Conservation (phyloP, 2,888 invertebrate species). For the Drosophila leonis region DNA sequence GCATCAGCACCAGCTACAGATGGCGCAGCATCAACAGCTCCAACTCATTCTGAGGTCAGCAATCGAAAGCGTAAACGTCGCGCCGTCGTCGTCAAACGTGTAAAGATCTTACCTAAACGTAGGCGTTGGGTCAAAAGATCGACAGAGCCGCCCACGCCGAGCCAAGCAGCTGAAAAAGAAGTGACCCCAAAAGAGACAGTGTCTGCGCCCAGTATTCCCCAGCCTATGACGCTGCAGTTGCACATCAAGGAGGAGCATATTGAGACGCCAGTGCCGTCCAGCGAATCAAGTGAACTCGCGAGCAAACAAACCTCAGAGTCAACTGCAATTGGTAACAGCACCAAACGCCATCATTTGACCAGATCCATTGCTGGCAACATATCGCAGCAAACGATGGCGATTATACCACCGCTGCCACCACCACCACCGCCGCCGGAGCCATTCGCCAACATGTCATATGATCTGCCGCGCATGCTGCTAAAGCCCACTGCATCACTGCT, state of each 20-base stretch:
- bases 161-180: background rate
- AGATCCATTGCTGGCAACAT: constrained; percentile 11
- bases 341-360: constrained; percentile 28
- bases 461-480: constrained; percentile 35
- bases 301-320: background rate
- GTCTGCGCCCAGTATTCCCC: constrained; percentile 7
- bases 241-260: constrained; percentile 30
- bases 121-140: background rate
- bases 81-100: constrained; percentile 34
- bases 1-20: background rate
- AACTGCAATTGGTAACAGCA: background rate
- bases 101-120: constrained; percentile 44
- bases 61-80: constrained; percentile 21
- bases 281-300: background rate
- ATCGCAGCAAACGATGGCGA: constrained; percentile 38
- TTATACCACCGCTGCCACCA: constrained; percentile 64
- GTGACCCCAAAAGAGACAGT: background rate
- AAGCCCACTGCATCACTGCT: constrained; percentile 11
- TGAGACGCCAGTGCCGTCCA: background rate
- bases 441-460: constrained; percentile 39
- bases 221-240: background rate
- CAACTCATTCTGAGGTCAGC: background rate
- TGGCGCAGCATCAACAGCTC: background rate
- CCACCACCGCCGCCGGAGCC: constrained; percentile 65
- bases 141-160: too few relatives aligned